Conservation (phyloP, 2,113 vertebrate genomes). For the Ranitomeya variabilis region DNA sequence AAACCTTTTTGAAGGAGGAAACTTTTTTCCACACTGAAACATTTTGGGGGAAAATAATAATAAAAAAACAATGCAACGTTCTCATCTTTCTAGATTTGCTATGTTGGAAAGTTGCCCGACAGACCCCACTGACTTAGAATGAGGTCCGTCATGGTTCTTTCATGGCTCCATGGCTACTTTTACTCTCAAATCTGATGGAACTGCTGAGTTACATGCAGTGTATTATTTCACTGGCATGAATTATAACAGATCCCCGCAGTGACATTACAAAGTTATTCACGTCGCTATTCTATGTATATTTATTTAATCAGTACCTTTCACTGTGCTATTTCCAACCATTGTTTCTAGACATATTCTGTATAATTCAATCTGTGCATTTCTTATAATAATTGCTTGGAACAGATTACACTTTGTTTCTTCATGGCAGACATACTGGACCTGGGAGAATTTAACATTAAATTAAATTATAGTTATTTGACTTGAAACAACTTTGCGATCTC, state of each 20-base stretch:
- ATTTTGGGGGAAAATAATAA: too few species aligned
- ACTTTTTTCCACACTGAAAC: too few species aligned
- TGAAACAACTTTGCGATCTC: background rate
- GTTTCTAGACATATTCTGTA: background rate
- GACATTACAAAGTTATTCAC: background rate
- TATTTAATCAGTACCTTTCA: background rate
- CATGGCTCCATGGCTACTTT: background rate
- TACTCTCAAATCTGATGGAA: background rate
- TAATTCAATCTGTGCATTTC: constrained; percentile 9
- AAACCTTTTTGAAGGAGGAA: too few species aligned
- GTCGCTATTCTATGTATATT: background rate
- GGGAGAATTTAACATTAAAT: background rate
- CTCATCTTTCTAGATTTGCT: too few species aligned
- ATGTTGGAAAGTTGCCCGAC: background rate
- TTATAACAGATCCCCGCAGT: background rate
- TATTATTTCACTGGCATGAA: background rate
- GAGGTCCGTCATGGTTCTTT: background rate
- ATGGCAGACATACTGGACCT: background rate
- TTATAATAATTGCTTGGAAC: constrained; percentile 15
- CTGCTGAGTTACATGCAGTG: background rate
- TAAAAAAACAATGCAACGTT: too few species aligned
- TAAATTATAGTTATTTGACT: background rate
- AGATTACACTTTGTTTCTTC: background rate
- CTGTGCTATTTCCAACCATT: background rate
- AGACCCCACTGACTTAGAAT: background rate